A percentile compares a stretch with the other conserved stretches of the same genome.
Evolutionary conservation across 1,140 invertebrate genomes (phyloP).

Genomic region (Galendromus occidentalis): DNA sequence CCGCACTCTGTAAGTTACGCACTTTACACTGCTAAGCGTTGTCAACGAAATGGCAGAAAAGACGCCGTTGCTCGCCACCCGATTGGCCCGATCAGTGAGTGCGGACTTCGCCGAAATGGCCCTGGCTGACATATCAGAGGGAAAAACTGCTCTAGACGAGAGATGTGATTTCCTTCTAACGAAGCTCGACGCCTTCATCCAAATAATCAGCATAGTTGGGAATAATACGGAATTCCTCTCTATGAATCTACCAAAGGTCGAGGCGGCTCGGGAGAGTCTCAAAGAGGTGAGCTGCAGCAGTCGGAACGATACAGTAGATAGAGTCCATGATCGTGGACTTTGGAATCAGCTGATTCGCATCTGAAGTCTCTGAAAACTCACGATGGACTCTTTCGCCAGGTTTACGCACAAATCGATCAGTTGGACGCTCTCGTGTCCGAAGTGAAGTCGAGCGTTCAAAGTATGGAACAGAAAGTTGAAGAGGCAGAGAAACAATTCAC

Average conservation of each 20-base stretch:
- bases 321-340: not conserved
- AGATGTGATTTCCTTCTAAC: not conserved
- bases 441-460: not conserved
- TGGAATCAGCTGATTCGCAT: not conserved
- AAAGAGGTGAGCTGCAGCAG: not conserved
- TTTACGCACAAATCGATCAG: not conserved
- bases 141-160: not conserved
- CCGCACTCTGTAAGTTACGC: too few relatives aligned
- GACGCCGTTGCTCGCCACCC: too few relatives aligned
- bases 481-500: not conserved
- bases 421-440: not conserved
- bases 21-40: too few relatives aligned
- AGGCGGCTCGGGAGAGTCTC: not conserved
- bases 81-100: too few relatives aligned
- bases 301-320: not conserved
- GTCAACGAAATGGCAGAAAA: too few relatives aligned
- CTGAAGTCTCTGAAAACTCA: not conserved
- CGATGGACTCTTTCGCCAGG: not conserved
- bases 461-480: conserved; percentile 5
- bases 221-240: not conserved
- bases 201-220: not conserved
- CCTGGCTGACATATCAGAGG: not conserved
- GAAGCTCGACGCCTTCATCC: not conserved
- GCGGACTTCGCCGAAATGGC: not conserved
- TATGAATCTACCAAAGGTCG: not conserved